Percentiles rank a stretch among this genome's conserved stretches.
Evolutionary conservation across 1,140 invertebrate species (phyloP).

Genomic region (Yoshiicerus persimilis): DNA sequence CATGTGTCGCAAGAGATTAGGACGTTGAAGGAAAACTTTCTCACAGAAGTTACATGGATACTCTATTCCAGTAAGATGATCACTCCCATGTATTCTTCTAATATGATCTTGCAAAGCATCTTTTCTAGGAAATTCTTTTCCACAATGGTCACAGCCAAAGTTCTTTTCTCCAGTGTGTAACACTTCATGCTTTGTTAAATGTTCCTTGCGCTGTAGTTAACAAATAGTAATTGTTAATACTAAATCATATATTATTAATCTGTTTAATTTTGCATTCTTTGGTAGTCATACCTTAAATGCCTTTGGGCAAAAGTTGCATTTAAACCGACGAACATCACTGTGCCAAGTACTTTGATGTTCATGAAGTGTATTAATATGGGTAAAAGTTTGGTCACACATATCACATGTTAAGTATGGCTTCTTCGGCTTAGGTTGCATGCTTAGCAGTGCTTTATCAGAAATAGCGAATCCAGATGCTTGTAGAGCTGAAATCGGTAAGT

Average conservation of each 20-base stretch:
- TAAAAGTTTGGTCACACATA: slow-evolving; percentile 41
- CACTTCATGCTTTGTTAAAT: slow-evolving; percentile 43
- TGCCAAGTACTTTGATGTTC: slow-evolving; percentile 42
- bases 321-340: slow-evolving; percentile 37
- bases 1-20: slow-evolving; percentile 37
- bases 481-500: background rate
- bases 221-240: too few species aligned
- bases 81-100: slow-evolving; percentile 35
- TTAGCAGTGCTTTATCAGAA: slow-evolving; percentile 36
- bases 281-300: too few species aligned
- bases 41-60: slow-evolving; percentile 45
- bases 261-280: background rate
- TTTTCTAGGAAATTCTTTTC: slow-evolving; percentile 42
- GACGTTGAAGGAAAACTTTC: slow-evolving; percentile 31
- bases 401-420: slow-evolving; percentile 45
- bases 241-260: slow-evolving; percentile 21
- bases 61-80: background rate
- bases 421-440: slow-evolving; percentile 47
- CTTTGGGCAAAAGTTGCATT: slow-evolving; percentile 42
- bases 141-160: slow-evolving; percentile 34
- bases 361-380: slow-evolving; percentile 30
- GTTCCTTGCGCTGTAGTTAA: slow-evolving; percentile 46
- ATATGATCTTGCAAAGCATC: slow-evolving; percentile 44
- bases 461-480: slow-evolving; percentile 8
- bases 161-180: slow-evolving; percentile 44